These are phyloP conservation scores for Holotrichia oblita DNA, from an alignment of 1,140 invertebrate genomes.

Conservation along the genomic window DNA sequence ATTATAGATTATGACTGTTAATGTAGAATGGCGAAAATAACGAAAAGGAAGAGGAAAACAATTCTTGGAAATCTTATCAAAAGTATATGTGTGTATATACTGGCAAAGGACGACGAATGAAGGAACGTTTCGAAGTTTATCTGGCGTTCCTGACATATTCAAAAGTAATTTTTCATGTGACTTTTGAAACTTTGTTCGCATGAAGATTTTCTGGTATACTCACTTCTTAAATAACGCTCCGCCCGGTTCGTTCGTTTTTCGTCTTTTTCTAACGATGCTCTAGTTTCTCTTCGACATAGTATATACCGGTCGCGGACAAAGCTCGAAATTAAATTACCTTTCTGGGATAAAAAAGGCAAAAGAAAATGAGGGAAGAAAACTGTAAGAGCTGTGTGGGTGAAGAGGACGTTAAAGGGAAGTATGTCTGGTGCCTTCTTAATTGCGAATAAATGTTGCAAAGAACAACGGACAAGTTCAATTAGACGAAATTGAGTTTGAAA, in stretches of 20 bases:
- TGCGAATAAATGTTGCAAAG: conserved; percentile 18
- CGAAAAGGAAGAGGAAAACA: not conserved
- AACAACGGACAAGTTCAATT: conserved; percentile 10
- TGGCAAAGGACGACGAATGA: not conserved
- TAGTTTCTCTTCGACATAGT: not conserved
- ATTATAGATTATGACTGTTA: too few relatives aligned
- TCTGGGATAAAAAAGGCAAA: not conserved
- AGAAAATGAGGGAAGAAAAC: conserved; percentile 4
- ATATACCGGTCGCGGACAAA: not conserved
- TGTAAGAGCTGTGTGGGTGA: not conserved
- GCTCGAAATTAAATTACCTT: conserved; percentile 28
- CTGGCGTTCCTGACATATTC: conserved; percentile 25
- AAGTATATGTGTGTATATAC: not conserved
- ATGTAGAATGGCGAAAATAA: not conserved
- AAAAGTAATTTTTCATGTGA: conserved; percentile 34
- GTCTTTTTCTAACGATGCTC: not conserved
- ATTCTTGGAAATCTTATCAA: not conserved
- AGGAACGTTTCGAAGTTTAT: not conserved
- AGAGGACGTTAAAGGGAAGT: not conserved
- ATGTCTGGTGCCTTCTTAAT: conserved; percentile 22
- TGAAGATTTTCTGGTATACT: not conserved
- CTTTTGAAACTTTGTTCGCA: not conserved
- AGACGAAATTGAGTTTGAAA: conserved; percentile 5
- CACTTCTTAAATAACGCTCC: not conserved
- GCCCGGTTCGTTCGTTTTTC: not conserved